Percentiles rank a stretch among this genome's conserved stretches.
phyloP scores from a whole-genome alignment of 2,113 vertebrate genomes.

The Mastomys coucha region DNA sequence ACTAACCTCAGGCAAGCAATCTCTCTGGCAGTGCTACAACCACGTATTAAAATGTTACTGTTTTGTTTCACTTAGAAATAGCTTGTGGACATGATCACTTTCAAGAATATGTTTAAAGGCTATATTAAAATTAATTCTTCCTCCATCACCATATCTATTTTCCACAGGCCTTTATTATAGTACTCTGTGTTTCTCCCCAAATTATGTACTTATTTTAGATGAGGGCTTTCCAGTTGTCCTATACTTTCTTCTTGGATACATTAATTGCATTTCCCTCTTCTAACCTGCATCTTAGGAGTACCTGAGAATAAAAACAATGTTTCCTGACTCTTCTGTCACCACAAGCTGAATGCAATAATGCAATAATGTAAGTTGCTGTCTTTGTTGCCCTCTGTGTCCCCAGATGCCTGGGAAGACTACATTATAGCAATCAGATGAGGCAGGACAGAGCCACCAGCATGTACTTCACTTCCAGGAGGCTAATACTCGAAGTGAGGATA shows the following conservation, averaged over 20 bases:
- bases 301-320: not conserved
- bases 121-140: not conserved
- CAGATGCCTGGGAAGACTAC: slow-evolving; percentile 5
- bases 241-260: not conserved
- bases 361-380: not conserved
- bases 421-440: slow-evolving; percentile 17
- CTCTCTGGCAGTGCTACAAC: not conserved
- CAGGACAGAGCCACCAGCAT: not conserved
- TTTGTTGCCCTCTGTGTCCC: not conserved
- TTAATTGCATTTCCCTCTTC: not conserved
- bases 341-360: slow-evolving; percentile 2
- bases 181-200: slow-evolving; percentile 12
- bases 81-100: not conserved
- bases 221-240: slow-evolving; percentile 26
- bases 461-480: slow-evolving; percentile 35
- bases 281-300: not conserved
- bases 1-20: not conserved
- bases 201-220: slow-evolving; percentile 48
- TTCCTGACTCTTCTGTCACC: slow-evolving; percentile 32
- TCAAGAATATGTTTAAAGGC: not conserved
- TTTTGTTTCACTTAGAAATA: slow-evolving; percentile 12
- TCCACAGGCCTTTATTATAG: not conserved
- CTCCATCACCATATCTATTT: not conserved
- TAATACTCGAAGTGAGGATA: not conserved
- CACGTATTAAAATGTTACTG: not conserved